Base-by-base conservation (phyloP, 2,888 invertebrate genomes). In the Buathra laborator region DNA sequence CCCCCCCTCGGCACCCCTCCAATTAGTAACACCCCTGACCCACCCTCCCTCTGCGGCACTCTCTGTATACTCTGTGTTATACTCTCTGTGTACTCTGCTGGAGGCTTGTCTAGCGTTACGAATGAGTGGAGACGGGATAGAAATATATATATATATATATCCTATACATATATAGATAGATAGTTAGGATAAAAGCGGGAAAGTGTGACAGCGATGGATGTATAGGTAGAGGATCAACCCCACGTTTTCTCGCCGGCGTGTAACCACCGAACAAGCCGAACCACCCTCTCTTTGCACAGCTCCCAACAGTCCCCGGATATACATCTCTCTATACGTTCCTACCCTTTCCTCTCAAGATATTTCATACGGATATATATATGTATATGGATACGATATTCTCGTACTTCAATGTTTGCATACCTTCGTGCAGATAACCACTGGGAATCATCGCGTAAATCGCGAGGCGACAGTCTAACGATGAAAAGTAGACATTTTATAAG, bases 11-110 rank as follows among this genome's bases (percentile, higher is more conserved):
- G 89, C 91, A 90, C 93, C 93, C 93, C 93, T 93, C 93, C 93
- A 94, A 94, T 94, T 94, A 94, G 93, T 93, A 91, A 93, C 93
- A 93, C 93, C 92, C 92, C 88, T 56, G 83, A 80, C 59, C 84
- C 77, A 76, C 83, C 56, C 37, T 37, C 88, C 87, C 81, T 83
- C 78, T 79, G 70, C 84, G 67, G 68, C 77, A 64, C 56, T 24
- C 56, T 24, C 56, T 56, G 56, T 56, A 24, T 56, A 56, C 56
- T 56, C 56, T 56, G 56, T 24, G 56, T 56, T 56, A 56, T 56
- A 56, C 56, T 24, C 56, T 56, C 19, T 72, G 64, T 80, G 56
- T 70, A 81, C 74, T 72, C 51, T 9, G 46, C 72, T 68, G 24
- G 51, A 66, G 68, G 43, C 77, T 76, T 56, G 48, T 43, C 68